Evolutionary conservation across 2,113 vertebrate genomes (phyloP), one percentile per base, ranked within the genome.

Genomic region (Hyaena hyaena): DNA sequence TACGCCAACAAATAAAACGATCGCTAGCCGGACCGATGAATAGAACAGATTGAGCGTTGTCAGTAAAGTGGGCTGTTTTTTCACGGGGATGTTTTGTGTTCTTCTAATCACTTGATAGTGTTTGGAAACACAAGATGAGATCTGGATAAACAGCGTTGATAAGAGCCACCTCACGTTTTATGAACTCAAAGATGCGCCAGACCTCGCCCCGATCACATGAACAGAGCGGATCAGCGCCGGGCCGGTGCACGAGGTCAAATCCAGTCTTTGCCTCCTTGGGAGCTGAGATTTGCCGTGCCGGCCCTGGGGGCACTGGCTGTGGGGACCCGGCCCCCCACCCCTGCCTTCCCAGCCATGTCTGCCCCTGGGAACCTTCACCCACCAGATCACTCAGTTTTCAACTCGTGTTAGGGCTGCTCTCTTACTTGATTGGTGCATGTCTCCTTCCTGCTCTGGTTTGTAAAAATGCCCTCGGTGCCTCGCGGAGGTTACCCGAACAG

Each of bases 121-220:
- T 91, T 50, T 88, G 87, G 50, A 96, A 93, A 84, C 82, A 95
- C 43, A 84, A 81, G 17, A 68, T n/a, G 82, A 80, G 63, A 4
- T 7, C 3, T 21, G 26, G 16, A 39, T 26, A 84, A 87, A 65
- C 31, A 63, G 69, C 2, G 26, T 1, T 10, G 12, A 45, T 26
- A 1, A 89, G 88, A 93, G 55, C 82, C 73, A 31, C 7, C 1
- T 66, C 1, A 11, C 4, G 0, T 16, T 19, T 15, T 11, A n/a
- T 6, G n/a, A 21, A 39, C 33, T 2, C 1, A 0, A 16, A 71
- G 65, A 55, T 7, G 43, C 3, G 0, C 61, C 24, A 0, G 31
- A 4, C 2, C 10, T 3, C 26, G 0, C 23, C 53, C 2, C 9
- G 19, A 0, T 8, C n/a, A 1, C 0, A 19, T 6, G 19, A n/a